Conservation (phyloP, 2,113 vertebrate species). For the Corynorhinus townsendii region DNA sequence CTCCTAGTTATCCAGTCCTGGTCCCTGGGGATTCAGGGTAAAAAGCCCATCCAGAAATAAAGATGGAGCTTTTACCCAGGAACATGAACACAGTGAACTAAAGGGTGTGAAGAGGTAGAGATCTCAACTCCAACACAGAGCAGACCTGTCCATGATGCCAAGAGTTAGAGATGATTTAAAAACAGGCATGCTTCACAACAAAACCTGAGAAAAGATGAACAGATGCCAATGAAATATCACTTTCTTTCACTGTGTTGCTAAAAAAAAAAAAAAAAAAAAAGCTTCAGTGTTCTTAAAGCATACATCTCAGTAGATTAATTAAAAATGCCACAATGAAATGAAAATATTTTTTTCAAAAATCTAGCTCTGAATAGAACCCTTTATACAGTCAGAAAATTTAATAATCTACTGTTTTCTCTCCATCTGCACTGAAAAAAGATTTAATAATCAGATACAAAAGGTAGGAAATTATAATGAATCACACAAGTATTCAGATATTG, state of each 20-base stretch:
- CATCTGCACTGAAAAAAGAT: neutral
- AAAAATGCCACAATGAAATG: slow-evolving; percentile 39
- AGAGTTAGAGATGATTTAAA: slow-evolving; percentile 9
- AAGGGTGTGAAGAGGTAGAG: neutral
- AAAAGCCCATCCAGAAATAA: neutral
- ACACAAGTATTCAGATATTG: neutral
- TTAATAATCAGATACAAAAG: slow-evolving; percentile 56
- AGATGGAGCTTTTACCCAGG: neutral
- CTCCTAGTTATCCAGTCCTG: neutral
- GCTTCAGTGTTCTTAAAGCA: slow-evolving; percentile 11
- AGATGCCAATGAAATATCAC: slow-evolving; percentile 44
- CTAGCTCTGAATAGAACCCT: slow-evolving; percentile 19
- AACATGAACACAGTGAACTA: neutral
- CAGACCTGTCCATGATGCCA: neutral
- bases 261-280: neutral
- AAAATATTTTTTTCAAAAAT: slow-evolving; percentile 40
- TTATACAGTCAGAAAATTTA: slow-evolving; percentile 20
- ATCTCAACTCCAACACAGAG: neutral
- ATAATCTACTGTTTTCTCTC: neutral
- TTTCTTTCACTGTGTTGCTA: slow-evolving; percentile 2
- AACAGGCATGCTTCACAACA: neutral
- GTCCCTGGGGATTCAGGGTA: neutral
- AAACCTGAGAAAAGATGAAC: neutral
- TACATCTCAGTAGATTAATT: slow-evolving; percentile 40
- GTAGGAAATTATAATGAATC: slow-evolving; percentile 34